phyloP scores from a whole-genome alignment of 2,888 invertebrate genomes.

The Amiota communis region DNA sequence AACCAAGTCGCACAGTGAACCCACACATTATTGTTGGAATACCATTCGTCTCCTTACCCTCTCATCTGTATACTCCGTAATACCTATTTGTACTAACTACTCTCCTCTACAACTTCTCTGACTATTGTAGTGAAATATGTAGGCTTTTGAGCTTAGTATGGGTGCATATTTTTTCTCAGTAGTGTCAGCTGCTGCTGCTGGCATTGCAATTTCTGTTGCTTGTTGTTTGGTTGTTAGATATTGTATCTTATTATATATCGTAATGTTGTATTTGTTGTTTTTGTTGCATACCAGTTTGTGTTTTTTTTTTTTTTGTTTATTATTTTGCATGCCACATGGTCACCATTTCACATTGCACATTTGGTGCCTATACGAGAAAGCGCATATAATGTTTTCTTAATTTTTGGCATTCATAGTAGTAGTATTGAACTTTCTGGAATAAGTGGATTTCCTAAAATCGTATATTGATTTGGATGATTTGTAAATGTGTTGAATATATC shows the following conservation, averaged over 20 bases:
- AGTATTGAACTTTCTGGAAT: no score
- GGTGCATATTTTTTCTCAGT: conserved; percentile 38
- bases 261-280: conserved; percentile 26
- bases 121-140: conserved; percentile 6
- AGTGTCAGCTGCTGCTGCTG: conserved; percentile 44
- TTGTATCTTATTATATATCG: no score
- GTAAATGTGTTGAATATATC: no score
- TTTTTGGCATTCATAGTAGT: not conserved
- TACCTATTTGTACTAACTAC: no score
- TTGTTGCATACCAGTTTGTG: conserved; percentile 58
- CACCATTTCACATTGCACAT: conserved; percentile 41
- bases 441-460: no score
- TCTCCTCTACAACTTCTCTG: not conserved
- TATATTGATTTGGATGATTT: no score
- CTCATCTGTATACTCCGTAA: no score
- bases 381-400: conserved; percentile 31
- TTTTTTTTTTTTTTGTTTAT: not conserved
- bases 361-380: conserved; percentile 54
- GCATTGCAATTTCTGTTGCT: conserved; percentile 36
- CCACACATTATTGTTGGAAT: conserved; percentile 31
- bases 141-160: conserved; percentile 15
- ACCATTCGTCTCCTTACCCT: no score
- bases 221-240: conserved; percentile 10
- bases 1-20: conserved; percentile 47
- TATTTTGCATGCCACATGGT: conserved; percentile 58